A percentile compares a stretch with the other conserved stretches of the same genome.
phyloP scores from a whole-genome alignment of 2,888 invertebrate genomes.

The Cerastis leucographa region DNA sequence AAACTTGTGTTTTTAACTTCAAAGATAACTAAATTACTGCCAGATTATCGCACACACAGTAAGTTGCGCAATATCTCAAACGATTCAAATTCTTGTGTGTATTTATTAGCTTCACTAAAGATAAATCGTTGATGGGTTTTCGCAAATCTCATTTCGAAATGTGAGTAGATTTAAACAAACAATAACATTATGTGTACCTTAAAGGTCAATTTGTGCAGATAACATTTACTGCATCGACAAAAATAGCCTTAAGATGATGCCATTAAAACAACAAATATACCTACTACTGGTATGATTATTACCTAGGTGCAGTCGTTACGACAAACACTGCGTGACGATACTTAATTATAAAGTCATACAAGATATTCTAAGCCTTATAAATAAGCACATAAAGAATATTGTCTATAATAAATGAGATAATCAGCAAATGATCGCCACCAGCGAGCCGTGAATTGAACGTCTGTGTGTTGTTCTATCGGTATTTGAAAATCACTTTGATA shows the following conservation, averaged over 20 bases:
- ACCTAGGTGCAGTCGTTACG: constrained; percentile 64
- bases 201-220: constrained; percentile 57
- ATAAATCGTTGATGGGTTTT: constrained; percentile 1
- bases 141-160: constrained; percentile 31
- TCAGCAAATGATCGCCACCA: constrained; percentile 33
- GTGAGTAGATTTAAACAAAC: background rate
- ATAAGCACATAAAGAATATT: constrained; percentile 1
- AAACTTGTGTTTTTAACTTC: constrained; percentile 44
- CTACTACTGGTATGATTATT: constrained; percentile 64
- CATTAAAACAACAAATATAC: constrained; percentile 70
- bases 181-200: constrained; percentile 38
- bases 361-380: constrained; percentile 34
- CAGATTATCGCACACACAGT: constrained; percentile 20
- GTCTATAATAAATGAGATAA: constrained; percentile 9
- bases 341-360: constrained; percentile 25
- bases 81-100: constrained; percentile 2
- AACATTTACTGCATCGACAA: constrained; percentile 70
- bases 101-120: constrained; percentile 23
- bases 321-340: constrained; percentile 49
- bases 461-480: constrained; percentile 16
- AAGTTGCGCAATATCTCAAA: constrained; percentile 27
- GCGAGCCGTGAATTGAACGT: constrained; percentile 35
- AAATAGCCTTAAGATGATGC: constrained; percentile 75
- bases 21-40: constrained; percentile 41
- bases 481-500: constrained; percentile 12